These are phyloP conservation scores for Halcyon senegalensis DNA, from an alignment of 2,113 vertebrate genomes.

Conservation along the genomic window DNA sequence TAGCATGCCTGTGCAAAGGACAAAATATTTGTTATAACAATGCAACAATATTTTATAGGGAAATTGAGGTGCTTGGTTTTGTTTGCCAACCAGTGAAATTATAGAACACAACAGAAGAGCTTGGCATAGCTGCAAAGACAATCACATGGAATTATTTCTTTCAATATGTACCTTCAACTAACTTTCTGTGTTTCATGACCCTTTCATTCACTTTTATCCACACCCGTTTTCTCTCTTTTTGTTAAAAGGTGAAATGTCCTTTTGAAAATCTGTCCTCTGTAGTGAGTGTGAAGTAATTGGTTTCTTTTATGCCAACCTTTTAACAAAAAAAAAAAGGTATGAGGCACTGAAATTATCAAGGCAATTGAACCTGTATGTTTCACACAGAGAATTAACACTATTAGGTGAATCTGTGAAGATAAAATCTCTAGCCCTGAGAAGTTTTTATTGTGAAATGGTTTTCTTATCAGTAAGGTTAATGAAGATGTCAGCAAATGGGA, in stretches of 20 bases:
- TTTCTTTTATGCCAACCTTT: constrained; percentile 68
- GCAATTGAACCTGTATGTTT: constrained; percentile 64
- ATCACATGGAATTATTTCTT: not conserved
- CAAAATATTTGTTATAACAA: not conserved
- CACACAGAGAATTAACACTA: constrained; percentile 67
- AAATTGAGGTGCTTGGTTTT: not conserved
- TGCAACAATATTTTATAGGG: rapidly evolving
- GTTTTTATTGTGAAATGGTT: constrained; percentile 76
- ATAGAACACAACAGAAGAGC: not conserved
- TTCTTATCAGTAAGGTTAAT: constrained; percentile 79
- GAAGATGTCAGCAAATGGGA: constrained; percentile 79
- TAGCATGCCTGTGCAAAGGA: not conserved
- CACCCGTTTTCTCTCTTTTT: not conserved
- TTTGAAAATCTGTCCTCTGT: constrained; percentile 53
- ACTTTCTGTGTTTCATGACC: not conserved
- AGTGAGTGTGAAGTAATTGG: constrained; percentile 34
- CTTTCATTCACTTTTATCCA: constrained; percentile 41
- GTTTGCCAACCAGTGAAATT: not conserved
- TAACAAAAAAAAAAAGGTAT: not conserved
- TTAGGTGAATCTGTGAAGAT: constrained; percentile 72
- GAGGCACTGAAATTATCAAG: constrained; percentile 53
- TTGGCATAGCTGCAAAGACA: not conserved
- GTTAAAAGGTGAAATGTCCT: constrained; percentile 52
- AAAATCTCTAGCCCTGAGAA: constrained; percentile 70
- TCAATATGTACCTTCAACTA: not conserved